Evolutionary conservation across 2,113 vertebrate genomes (phyloP).

Genomic region (Heloderma charlesbogerti): DNA sequence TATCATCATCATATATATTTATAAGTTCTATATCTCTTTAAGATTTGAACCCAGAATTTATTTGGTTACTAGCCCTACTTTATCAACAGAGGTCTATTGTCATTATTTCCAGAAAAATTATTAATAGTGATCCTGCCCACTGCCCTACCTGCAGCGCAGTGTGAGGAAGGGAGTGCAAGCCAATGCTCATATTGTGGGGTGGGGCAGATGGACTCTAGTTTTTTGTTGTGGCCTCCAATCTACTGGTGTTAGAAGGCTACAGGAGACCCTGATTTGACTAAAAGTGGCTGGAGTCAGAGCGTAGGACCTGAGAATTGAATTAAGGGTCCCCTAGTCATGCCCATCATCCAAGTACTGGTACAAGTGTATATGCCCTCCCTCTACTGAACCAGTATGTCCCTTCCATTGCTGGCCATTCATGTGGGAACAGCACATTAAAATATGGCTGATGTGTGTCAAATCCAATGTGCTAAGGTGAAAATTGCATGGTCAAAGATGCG

Average conservation of each 20-base stretch:
- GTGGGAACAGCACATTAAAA: not conserved
- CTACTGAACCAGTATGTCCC: too few relatives aligned
- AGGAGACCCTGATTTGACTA: not conserved
- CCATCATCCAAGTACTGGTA: not conserved
- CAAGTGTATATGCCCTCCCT: too few relatives aligned
- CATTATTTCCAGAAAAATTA: not conserved
- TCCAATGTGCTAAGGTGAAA: not conserved
- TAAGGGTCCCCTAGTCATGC: not conserved
- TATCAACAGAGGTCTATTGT: not conserved
- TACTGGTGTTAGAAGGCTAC: not conserved
- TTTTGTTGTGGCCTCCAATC: not conserved
- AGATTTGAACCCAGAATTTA: not conserved
- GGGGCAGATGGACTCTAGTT: too few relatives aligned
- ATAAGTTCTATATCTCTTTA: too few relatives aligned
- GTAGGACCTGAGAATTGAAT: not conserved
- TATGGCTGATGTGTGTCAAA: not conserved
- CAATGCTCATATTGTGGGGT: not conserved
- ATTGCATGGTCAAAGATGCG: not conserved
- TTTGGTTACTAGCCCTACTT: not conserved
- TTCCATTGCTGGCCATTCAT: not conserved
- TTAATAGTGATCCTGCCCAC: not conserved
- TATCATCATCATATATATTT: too few relatives aligned
- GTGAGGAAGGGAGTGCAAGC: not conserved
- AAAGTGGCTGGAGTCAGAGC: not conserved
- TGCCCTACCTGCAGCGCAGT: not conserved